Evolutionary conservation across 2,888 invertebrate species (phyloP).

Genomic region (Antitype chi): DNA sequence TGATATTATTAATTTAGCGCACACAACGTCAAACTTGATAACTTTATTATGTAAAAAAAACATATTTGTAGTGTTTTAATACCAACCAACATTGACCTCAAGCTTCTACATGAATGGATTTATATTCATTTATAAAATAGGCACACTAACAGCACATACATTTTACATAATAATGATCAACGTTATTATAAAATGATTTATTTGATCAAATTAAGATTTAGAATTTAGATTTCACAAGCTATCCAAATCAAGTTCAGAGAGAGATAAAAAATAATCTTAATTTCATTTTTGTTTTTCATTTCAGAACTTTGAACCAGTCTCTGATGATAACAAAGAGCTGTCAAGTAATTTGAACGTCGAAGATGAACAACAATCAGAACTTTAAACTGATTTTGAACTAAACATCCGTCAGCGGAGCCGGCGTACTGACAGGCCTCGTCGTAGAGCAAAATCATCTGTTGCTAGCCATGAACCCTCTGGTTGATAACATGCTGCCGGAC

Average conservation of each 20-base stretch:
- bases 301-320: constrained; percentile 58
- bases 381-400: constrained; percentile 65
- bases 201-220: background rate
- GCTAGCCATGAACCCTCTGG: constrained; percentile 80
- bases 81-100: background rate
- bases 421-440: constrained; percentile 80
- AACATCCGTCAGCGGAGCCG: constrained; percentile 78
- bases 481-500: constrained; percentile 56
- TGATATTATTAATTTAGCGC: background rate
- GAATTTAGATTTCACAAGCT: background rate
- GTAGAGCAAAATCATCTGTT: constrained; percentile 70
- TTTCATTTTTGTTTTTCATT: constrained; percentile 31
- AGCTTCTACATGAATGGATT: background rate
- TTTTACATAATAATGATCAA: background rate
- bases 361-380: constrained; percentile 74
- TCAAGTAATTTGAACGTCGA: constrained; percentile 68
- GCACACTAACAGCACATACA: background rate
- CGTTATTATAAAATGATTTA: background rate
- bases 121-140: background rate
- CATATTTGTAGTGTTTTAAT: background rate
- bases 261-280: background rate
- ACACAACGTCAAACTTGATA: background rate
- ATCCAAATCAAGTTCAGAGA: background rate
- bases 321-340: constrained; percentile 50
- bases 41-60: background rate